These are phyloP conservation scores for Sialia sialis DNA, from an alignment of 2,113 vertebrate genomes.

Conservation along the genomic window DNA sequence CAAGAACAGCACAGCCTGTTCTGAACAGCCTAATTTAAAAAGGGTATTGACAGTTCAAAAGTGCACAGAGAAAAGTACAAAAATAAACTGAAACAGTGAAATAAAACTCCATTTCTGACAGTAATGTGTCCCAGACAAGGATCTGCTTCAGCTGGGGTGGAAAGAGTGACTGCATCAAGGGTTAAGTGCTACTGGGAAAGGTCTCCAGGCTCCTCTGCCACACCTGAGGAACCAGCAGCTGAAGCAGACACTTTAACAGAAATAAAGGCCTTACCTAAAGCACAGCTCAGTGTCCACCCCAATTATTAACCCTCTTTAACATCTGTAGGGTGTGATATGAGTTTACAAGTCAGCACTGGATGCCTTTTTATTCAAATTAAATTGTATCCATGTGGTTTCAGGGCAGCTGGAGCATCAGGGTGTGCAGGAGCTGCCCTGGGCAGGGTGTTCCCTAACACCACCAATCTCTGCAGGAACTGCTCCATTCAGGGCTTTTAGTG, in stretches of 20 bases:
- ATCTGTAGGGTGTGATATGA: background rate
- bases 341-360: background rate
- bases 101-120: background rate
- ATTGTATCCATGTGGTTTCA: background rate
- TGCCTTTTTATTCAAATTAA: background rate
- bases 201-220: background rate
- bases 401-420: background rate
- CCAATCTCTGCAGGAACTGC: background rate
- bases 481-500: background rate
- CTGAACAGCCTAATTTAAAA: background rate
- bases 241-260: background rate
- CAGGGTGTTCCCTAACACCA: background rate
- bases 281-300: background rate
- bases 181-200: background rate
- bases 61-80: background rate
- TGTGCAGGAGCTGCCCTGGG: background rate
- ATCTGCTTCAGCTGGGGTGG: background rate
- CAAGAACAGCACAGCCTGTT: slow-evolving; percentile 39
- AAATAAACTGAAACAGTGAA: background rate
- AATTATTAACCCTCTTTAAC: background rate
- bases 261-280: background rate
- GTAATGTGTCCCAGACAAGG: background rate
- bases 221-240: background rate
- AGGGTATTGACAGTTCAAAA: slow-evolving; percentile 6
- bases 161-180: background rate